These are phyloP conservation scores for Heterodera carotae DNA, from an alignment of 1,140 invertebrate genomes.

Conservation along the genomic window DNA sequence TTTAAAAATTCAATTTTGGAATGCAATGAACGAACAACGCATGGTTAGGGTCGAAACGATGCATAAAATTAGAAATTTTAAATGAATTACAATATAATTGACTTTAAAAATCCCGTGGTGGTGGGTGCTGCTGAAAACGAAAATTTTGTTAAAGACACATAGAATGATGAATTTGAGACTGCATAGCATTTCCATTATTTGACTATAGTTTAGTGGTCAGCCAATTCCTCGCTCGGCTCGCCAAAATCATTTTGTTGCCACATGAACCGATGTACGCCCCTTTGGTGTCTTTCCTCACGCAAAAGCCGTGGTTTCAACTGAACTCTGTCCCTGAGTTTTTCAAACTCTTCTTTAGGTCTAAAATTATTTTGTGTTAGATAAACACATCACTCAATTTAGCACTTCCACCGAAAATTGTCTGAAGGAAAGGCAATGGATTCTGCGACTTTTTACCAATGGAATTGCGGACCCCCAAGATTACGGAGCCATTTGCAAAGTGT, in stretches of 20 bases:
- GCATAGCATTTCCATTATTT: too few relatives aligned
- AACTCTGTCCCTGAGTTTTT: constrained; percentile 57
- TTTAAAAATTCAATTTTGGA: constrained; percentile 55
- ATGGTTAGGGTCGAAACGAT: not conserved
- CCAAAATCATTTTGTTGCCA: constrained; percentile 52
- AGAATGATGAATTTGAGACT: too few relatives aligned
- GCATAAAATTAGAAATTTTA: too few relatives aligned
- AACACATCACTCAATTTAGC: not conserved
- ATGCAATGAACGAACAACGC: constrained; percentile 37
- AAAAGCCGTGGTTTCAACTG: constrained; percentile 53
- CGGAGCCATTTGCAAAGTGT: constrained; percentile 51
- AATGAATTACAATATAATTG: too few relatives aligned
- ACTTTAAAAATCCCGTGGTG: too few relatives aligned
- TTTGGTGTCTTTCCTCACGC: constrained; percentile 52
- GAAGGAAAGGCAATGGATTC: constrained; percentile 52
- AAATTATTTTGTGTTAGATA: not conserved
- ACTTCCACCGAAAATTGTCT: constrained; percentile 45
- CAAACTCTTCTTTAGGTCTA: constrained; percentile 54
- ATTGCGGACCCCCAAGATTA: constrained; percentile 57
- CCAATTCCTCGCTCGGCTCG: constrained; percentile 57
- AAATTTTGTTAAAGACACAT: too few relatives aligned
- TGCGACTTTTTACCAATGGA: constrained; percentile 45
- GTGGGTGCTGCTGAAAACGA: too few relatives aligned
- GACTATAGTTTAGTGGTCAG: constrained; percentile 53
- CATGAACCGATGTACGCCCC: constrained; percentile 49